phyloP scores from a whole-genome alignment of 1,140 invertebrate species.

The Colletes gigas region DNA sequence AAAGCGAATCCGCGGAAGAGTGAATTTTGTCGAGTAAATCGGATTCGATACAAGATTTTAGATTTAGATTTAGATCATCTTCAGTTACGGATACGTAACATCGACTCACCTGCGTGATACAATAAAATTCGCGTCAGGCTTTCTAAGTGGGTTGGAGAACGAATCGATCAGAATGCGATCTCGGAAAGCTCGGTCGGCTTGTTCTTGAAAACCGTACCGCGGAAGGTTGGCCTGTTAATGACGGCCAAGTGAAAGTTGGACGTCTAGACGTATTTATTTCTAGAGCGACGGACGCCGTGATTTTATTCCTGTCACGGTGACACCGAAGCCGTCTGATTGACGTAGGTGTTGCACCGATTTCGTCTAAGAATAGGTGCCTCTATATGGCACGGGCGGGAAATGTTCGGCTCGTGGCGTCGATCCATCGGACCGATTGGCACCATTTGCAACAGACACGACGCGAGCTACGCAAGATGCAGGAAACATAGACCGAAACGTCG shows the following conservation, averaged over 20 bases:
- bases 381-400: conserved; percentile 45
- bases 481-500: not conserved
- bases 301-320: conserved; percentile 46
- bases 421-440: conserved; percentile 41
- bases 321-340: conserved; percentile 41
- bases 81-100: too few relatives aligned
- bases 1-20: too few relatives aligned
- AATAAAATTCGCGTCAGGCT: too few relatives aligned
- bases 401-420: conserved; percentile 39
- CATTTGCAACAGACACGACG: not conserved
- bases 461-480: not conserved
- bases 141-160: too few relatives aligned
- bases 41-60: too few relatives aligned
- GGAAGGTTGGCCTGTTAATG: conserved; percentile 44
- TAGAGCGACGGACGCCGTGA: conserved; percentile 41
- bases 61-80: too few relatives aligned
- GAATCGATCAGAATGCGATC: too few relatives aligned
- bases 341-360: conserved; percentile 54
- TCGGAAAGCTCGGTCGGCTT: too few relatives aligned
- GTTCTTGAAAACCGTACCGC: conserved; percentile 46
- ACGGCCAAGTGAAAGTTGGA: conserved; percentile 51
- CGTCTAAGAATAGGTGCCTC: conserved; percentile 42
- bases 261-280: conserved; percentile 52
- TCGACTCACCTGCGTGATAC: too few relatives aligned
- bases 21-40: too few relatives aligned